These are phyloP conservation scores for Coreius guichenoti DNA, from an alignment of 2,797 vertebrate genomes.

Conservation along the genomic window DNA sequence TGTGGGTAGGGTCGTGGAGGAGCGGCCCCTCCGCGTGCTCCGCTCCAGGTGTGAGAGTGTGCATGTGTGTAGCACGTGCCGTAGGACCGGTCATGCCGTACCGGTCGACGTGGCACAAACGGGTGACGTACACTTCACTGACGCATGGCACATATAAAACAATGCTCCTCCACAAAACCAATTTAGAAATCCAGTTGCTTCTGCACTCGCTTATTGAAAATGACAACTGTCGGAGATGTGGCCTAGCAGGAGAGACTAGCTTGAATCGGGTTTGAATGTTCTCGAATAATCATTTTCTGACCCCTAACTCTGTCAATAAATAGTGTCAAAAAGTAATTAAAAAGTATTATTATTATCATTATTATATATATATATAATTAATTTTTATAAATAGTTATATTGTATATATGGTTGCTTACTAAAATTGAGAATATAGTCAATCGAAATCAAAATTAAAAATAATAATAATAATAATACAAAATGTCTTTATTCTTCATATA, in stretches of 20 bases:
- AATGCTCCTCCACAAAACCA: neutral
- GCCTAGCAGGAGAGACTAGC: neutral
- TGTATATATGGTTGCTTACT: too few relatives aligned
- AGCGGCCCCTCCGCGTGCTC: neutral
- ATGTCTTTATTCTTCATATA: too few relatives aligned
- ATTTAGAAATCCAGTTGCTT: neutral
- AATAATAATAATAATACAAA: too few relatives aligned
- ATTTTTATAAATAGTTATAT: too few relatives aligned
- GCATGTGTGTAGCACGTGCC: conserved; percentile 18
- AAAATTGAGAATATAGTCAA: too few relatives aligned
- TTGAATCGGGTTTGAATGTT: neutral
- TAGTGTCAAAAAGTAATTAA: neutral
- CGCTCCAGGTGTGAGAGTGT: conserved; percentile 49
- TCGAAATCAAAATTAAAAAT: too few relatives aligned
- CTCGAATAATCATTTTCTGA: too few relatives aligned
- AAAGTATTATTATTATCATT: neutral
- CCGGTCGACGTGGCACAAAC: neutral
- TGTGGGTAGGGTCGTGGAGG: conserved; percentile 72
- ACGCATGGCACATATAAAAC: neutral
- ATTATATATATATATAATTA: too few relatives aligned
- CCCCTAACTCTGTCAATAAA: too few relatives aligned
- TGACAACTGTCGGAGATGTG: neutral
- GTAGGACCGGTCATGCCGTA: neutral
- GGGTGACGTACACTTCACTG: neutral
- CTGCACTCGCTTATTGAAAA: neutral